Base-by-base conservation (phyloP, 2,113 vertebrate species). In the Barbus barbus region DNA sequence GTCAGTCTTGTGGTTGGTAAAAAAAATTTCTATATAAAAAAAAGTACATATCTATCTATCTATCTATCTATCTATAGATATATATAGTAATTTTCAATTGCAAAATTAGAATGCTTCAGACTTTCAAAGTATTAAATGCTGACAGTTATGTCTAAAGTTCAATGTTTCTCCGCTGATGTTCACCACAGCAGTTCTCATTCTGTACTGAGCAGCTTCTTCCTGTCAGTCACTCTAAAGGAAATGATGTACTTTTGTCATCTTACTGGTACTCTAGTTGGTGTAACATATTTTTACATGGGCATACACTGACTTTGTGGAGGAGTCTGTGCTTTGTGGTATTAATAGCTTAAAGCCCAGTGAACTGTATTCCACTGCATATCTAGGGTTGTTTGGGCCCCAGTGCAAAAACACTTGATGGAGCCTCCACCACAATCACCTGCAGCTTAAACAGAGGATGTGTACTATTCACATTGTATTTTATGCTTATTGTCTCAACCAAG, bases 131-230 rank as follows among this genome's bases (percentile, higher is more conserved):
- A 12, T 72, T n/a, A 1, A n/a, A 13, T 8, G 69, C 5, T 51
- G 14, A 28, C 24, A 46, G 24, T 75, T 0, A 31, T 75, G 1
- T 75, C 6, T 51, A 28, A 31, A 48, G 1, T 48, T 33, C 3
- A 22, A 53, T 14, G 36, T 72, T 72, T 24, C 36, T 44, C 69
- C 12, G 38, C 12, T 72, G 69, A 38, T n/a, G 73, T 76, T 76
- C 44, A 76, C 26, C 73, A 31, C 48, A 22, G 36, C 73, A 53
- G 46, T 28, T 31, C 24, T 76, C 73, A 33, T 0, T 53, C 9
- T 53, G 46, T 31, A 31, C 44, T 51, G 72, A 75, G 24, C 44
- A 28, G 72, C 72, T 75, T 26, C 44, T 75, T 75, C 44, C 44
- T 75, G 72, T 51, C 44, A 75, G 12, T 48, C 24, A 75, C 14